These are phyloP conservation scores for Autographa gamma DNA, from an alignment of 2,888 invertebrate species.

Conservation along the genomic window DNA sequence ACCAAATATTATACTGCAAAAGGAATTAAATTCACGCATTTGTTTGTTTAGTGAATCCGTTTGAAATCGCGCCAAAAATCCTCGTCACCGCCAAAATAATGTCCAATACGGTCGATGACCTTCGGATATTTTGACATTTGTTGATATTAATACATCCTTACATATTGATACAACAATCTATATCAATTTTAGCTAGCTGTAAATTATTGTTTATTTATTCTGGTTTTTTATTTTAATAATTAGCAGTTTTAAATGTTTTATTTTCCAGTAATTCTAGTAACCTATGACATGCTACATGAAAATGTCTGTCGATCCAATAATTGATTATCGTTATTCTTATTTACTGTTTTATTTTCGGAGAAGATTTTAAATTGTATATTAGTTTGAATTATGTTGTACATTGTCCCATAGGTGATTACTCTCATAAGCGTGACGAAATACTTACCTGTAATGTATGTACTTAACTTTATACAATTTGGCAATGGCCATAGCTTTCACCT, in stretches of 20 bases:
- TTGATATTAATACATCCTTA: constrained; percentile 4
- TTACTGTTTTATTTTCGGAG: no score
- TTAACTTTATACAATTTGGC: constrained; percentile 35
- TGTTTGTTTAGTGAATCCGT: constrained; percentile 43
- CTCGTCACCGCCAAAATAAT: constrained; percentile 57
- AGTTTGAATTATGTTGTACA: no score
- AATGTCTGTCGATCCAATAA: background rate
- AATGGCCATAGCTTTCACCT: constrained; percentile 37
- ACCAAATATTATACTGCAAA: constrained; percentile 61
- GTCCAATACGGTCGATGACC: constrained; percentile 68
- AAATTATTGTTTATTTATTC: background rate
- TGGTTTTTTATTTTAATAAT: background rate
- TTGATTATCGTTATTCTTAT: background rate
- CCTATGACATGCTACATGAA: background rate
- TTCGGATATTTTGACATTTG: constrained; percentile 45
- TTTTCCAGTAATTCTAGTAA: background rate
- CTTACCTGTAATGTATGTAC: constrained; percentile 14
- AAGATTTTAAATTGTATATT: no score
- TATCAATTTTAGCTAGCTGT: background rate
- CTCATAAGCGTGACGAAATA: no score
- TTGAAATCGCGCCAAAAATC: constrained; percentile 76
- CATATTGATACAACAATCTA: constrained; percentile 9
- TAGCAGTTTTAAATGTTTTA: background rate
- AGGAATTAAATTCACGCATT: constrained; percentile 62
- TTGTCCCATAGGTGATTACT: no score